Conservation (phyloP, 2,113 vertebrate species). For the Oncorhynchus nerka region DNA sequence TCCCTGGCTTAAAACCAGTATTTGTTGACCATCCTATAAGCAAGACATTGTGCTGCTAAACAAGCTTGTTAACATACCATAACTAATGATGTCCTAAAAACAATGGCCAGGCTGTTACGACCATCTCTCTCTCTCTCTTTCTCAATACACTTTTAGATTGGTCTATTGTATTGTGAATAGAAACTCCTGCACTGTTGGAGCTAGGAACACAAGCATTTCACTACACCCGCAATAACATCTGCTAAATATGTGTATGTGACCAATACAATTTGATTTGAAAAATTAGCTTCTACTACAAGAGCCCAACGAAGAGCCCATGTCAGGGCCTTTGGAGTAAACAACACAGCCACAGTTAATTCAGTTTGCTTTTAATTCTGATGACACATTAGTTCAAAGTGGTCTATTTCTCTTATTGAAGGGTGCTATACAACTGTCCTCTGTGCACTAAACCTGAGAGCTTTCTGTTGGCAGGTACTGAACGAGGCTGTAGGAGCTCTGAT, state of each 20-base stretch:
- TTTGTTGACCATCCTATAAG: background rate
- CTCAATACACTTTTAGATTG: no score
- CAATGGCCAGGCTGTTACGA: no score
- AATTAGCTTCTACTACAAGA: no score
- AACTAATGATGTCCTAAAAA: background rate
- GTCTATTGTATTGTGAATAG: no score
- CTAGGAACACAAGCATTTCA: no score
- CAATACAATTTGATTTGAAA: no score
- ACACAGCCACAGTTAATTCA: background rate
- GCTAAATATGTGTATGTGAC: no score
- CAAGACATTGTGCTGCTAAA: background rate
- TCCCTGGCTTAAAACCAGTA: background rate
- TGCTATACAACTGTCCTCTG: background rate
- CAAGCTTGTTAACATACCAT: background rate
- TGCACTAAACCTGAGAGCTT: background rate
- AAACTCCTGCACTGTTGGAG: no score
- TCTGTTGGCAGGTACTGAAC: slow-evolving; percentile 85
- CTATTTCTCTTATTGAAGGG: no score
- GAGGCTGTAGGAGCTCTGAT: slow-evolving; percentile 97
- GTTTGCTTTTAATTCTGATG: background rate
- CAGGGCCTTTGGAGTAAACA: background rate
- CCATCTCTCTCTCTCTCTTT: no score
- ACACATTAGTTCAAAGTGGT: background rate
- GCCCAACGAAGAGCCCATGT: background rate
- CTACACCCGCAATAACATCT: no score